A percentile compares a stretch with the other conserved stretches of the same genome.
phyloP scores from a whole-genome alignment of 2,888 invertebrate genomes.

The Cybosia mesomella region DNA sequence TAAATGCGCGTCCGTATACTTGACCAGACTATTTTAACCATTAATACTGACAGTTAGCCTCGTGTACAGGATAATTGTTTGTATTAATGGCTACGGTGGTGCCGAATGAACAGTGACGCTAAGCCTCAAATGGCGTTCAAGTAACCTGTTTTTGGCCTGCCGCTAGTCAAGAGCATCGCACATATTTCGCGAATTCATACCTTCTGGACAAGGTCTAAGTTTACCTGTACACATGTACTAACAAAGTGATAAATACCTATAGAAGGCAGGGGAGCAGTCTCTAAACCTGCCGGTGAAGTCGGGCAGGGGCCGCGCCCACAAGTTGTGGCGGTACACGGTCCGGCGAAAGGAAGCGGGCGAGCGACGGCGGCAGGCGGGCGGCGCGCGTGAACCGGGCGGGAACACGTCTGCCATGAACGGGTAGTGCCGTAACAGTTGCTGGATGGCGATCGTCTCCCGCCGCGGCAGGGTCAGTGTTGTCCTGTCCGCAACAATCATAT shows the following conservation, averaged over 20 bases:
- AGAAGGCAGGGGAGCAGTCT: constrained; percentile 91
- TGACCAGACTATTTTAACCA: too few relatives aligned
- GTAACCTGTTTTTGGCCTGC: too few relatives aligned
- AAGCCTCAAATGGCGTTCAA: too few relatives aligned
- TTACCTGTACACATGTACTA: too few relatives aligned
- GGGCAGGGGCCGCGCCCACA: constrained; percentile 91
- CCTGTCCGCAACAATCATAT: constrained; percentile 71
- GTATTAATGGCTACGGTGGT: too few relatives aligned
- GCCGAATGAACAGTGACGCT: too few relatives aligned
- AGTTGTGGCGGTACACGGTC: constrained; percentile 91
- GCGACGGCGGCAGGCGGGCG: constrained; percentile 65
- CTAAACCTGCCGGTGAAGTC: constrained; percentile 91
- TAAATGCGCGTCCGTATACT: too few relatives aligned
- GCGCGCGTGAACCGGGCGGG: constrained; percentile 50
- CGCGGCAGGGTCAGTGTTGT: constrained; percentile 90
- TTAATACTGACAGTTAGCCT: too few relatives aligned
- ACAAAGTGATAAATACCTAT: constrained; percentile 83
- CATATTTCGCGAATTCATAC: too few relatives aligned
- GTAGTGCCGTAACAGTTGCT: constrained; percentile 85
- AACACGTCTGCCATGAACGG: constrained; percentile 70
- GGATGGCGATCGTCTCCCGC: constrained; percentile 87
- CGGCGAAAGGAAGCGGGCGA: constrained; percentile 87
- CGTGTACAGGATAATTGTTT: too few relatives aligned
- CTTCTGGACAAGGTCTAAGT: too few relatives aligned
- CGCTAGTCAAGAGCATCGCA: too few relatives aligned